These are phyloP conservation scores for Pseudoips prasinana DNA, from an alignment of 2,888 invertebrate genomes.

Conservation along the genomic window DNA sequence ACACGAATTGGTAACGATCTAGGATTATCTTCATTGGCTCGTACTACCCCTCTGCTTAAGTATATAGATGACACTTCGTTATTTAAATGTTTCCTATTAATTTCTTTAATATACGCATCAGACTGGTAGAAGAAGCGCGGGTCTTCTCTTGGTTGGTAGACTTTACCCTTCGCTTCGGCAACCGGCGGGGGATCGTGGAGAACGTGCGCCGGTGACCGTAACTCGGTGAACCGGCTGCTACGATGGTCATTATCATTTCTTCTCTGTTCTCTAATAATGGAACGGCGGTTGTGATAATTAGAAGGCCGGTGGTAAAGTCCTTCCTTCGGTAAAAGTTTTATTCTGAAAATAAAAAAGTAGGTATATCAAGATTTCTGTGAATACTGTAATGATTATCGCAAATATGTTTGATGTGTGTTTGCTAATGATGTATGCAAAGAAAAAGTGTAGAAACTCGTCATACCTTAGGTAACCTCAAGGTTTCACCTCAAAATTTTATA, in stretches of 20 bases:
- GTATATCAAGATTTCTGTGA: slow-evolving; percentile 3
- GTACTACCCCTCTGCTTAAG: slow-evolving; percentile 57
- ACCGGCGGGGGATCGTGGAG: slow-evolving; percentile 40
- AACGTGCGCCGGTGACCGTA: slow-evolving; percentile 47
- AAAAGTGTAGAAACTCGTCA: slow-evolving; percentile 11
- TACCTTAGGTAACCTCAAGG: slow-evolving; percentile 10
- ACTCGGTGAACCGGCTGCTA: slow-evolving; percentile 55
- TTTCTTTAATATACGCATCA: slow-evolving; percentile 66
- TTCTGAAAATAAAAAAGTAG: slow-evolving; percentile 41
- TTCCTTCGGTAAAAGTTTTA: slow-evolving; percentile 45
- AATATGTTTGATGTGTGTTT: slow-evolving; percentile 12
- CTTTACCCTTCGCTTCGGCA: slow-evolving; percentile 46
- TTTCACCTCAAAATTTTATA: slow-evolving; percentile 33
- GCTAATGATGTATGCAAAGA: slow-evolving; percentile 21
- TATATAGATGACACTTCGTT: slow-evolving; percentile 57
- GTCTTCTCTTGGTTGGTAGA: slow-evolving; percentile 67
- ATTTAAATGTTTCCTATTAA: slow-evolving; percentile 53
- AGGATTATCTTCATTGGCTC: slow-evolving; percentile 35
- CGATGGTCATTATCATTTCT: slow-evolving; percentile 66
- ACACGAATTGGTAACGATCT: slow-evolving; percentile 33
- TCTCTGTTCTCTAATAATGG: slow-evolving; percentile 35
- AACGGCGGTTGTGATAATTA: slow-evolving; percentile 37
- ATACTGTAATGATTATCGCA: slow-evolving; percentile 12
- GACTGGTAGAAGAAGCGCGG: slow-evolving; percentile 70
- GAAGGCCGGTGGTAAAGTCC: slow-evolving; percentile 16